Evolutionary conservation across 2,888 invertebrate species (phyloP), one percentile per base, ranked within the genome.

Genomic region (Neoscelio sp.): DNA sequence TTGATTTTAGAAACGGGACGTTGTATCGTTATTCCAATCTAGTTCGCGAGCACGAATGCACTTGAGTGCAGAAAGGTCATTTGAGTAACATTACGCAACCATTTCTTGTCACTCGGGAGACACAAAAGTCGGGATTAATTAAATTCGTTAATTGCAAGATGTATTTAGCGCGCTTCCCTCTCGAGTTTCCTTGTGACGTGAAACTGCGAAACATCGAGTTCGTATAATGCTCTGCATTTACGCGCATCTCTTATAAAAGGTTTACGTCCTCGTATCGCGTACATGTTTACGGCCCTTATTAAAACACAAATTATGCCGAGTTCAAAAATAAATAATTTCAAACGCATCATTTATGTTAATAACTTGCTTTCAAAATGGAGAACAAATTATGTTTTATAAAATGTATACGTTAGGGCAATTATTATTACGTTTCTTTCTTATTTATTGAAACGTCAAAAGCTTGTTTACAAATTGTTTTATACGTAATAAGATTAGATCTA

Each of bases 81-180:
- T 86, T 84, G 85, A 85, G 86, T 87, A 84, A 84, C 85, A 84
- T 88, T 87, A 81, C 64, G 48, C 84, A 84, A 85, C 87, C 84
- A 85, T 87, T 86, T 87, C 87, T 85, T 85, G 87, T 82, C 83
- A 84, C 82, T 84, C 82, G 84, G 74, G 80, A 76, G 78, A 56
- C 80, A 84, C 80, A 81, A 86, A 87, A 85, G 84, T 84, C 80
- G 83, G 82, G 85, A 89, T 89, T 89, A 89, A 89, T 90, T 89
- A 88, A 89, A 89, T 89, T 88, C 83, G 88, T 89, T 89, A 89
- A 89, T 88, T 89, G 88, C 87, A 87, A 87, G 86, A 86, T 87
- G 88, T 86, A 87, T 87, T 89, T 88, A 88, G 82, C 83, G 78
- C 82, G 76, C 56, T 46, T 73, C 42, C 46, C 52, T 48, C 58